Percentiles rank a stretch among this genome's conserved stretches.
Evolutionary conservation across 2,797 vertebrate genomes (phyloP).

Genomic region (Esox masquinongy): DNA sequence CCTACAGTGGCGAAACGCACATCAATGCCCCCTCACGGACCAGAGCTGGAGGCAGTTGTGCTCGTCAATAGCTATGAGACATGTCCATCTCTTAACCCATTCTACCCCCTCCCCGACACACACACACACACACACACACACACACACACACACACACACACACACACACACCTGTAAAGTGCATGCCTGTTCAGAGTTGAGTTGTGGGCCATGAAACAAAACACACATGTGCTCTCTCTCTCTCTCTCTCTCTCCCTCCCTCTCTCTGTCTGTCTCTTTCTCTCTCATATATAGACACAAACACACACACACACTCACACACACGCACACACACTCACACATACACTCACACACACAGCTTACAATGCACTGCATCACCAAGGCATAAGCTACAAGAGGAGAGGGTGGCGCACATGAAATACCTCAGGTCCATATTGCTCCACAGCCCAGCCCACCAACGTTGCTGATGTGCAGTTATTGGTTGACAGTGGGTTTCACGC

Average conservation of each 20-base stretch:
- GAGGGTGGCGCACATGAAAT: conserved; percentile 52
- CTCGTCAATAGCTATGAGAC: conserved; percentile 54
- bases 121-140: too few relatives aligned
- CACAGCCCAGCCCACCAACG: conserved; percentile 52
- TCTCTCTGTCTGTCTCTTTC: too few relatives aligned
- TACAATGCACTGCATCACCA: conserved; percentile 45
- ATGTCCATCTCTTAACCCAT: conserved; percentile 47
- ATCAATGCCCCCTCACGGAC: neutral
- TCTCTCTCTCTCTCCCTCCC: conserved; percentile 21
- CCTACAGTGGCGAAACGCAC: neutral
- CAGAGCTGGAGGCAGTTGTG: conserved; percentile 57
- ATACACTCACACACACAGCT: conserved; percentile 64
- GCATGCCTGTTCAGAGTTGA: conserved; percentile 66
- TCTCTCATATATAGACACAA: too few relatives aligned
- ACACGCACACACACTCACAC: too few relatives aligned
- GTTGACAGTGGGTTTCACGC: neutral
- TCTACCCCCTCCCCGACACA: neutral
- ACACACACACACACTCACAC: too few relatives aligned
- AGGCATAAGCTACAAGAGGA: conserved; percentile 67
- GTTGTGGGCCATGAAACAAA: conserved; percentile 75
- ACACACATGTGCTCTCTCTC: conserved; percentile 59
- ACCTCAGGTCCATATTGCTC: conserved; percentile 52
- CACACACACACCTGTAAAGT: conserved; percentile 40
- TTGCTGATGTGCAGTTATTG: conserved; percentile 15
- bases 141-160: neutral